Evolutionary conservation across 23 tunicate genomes (phyloP).

Genomic region (Oikopleura dioica): DNA sequence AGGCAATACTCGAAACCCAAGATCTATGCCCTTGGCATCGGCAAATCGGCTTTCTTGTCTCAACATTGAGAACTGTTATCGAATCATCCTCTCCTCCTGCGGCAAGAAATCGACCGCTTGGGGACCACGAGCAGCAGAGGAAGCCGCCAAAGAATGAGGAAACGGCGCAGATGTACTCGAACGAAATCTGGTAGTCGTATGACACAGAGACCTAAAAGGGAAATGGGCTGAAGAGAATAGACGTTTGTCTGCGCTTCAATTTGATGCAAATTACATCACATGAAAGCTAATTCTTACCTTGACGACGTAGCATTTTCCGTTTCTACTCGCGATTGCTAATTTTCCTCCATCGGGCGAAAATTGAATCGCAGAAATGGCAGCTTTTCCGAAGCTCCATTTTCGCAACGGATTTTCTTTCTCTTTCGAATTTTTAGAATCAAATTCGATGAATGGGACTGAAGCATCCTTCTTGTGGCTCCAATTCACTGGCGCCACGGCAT

Average conservation of each 20-base stretch:
- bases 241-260: too few relatives aligned
- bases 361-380: constrained; percentile 41
- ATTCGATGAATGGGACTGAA: too few relatives aligned
- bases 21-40: constrained; percentile 77
- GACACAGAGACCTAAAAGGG: too few relatives aligned
- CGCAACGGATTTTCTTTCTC: constrained; percentile 35
- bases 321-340: constrained; percentile 73
- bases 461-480: too few relatives aligned
- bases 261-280: too few relatives aligned
- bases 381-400: constrained; percentile 73
- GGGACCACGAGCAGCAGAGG: constrained; percentile 75
- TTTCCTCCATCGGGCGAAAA: constrained; percentile 60
- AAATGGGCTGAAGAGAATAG: too few relatives aligned
- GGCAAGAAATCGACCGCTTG: constrained; percentile 74
- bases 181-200: constrained; percentile 25
- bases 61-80: constrained; percentile 63
- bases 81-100: constrained; percentile 98
- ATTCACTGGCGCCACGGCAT: too few relatives aligned
- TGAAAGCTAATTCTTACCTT: too few relatives aligned
- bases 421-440: too few relatives aligned
- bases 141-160: constrained; percentile 87
- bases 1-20: constrained; percentile 12
- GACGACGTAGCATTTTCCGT: constrained; percentile 45
- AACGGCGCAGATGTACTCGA: constrained; percentile 44
- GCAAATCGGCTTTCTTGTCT: constrained; percentile 38